Percentiles rank a stretch among this genome's conserved stretches.
These are phyloP conservation scores for Deilephila elpenor DNA, from an alignment of 2,888 invertebrate species.

Conservation along the genomic window DNA sequence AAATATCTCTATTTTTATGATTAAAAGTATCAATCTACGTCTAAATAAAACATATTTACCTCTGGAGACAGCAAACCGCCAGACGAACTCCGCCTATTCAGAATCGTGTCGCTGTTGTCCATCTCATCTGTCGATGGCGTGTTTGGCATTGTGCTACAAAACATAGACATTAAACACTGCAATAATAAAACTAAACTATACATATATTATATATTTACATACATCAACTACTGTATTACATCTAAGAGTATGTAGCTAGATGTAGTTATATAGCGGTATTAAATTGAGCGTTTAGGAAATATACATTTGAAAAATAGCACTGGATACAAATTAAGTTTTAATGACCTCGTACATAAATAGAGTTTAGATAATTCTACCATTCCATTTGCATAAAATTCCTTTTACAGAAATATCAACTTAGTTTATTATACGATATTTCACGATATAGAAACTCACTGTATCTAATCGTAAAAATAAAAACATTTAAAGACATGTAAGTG, in stretches of 20 bases:
- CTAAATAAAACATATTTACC: constrained; percentile 63
- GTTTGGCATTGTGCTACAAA: constrained; percentile 86
- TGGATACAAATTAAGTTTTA: background rate
- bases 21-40: background rate
- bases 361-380: background rate
- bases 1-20: too few relatives aligned
- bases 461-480: too few relatives aligned
- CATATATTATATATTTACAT: background rate
- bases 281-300: background rate
- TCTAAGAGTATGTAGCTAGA: too few relatives aligned
- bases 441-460: background rate
- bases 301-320: background rate
- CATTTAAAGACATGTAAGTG: too few relatives aligned
- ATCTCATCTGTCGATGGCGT: constrained; percentile 89
- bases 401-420: too few relatives aligned
- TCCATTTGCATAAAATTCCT: too few relatives aligned
- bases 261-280: too few relatives aligned
- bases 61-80: constrained; percentile 93
- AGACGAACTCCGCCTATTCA: constrained; percentile 90
- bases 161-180: constrained; percentile 32
- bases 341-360: background rate
- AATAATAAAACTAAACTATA: background rate
- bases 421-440: background rate
- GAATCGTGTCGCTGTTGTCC: constrained; percentile 81
- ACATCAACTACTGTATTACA: background rate